Evolutionary conservation across 2,888 invertebrate species (phyloP).

Genomic region (Pammene fasciana): DNA sequence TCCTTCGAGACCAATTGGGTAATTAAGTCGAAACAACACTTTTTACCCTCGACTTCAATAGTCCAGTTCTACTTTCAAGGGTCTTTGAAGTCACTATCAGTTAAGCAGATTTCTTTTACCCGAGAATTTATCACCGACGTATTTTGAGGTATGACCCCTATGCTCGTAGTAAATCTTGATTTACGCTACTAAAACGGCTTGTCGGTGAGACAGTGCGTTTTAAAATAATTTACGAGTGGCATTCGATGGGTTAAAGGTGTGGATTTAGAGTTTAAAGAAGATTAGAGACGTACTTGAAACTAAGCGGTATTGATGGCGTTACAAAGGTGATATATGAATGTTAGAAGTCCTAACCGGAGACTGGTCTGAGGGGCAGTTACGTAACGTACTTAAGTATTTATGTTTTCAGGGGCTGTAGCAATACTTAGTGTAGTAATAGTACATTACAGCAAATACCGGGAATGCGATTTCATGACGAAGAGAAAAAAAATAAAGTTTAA

Average conservation of each 20-base stretch:
- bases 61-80: constrained; percentile 60
- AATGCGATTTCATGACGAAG: no score
- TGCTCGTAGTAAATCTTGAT: constrained; percentile 76
- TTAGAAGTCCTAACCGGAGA: not conserved
- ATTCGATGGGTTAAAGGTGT: constrained; percentile 47
- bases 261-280: constrained; percentile 6
- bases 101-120: constrained; percentile 76
- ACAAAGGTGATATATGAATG: constrained; percentile 4
- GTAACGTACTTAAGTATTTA: no score
- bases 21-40: constrained; percentile 35
- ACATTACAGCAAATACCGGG: no score
- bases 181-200: constrained; percentile 70
- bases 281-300: not conserved
- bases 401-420: no score
- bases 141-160: constrained; percentile 74
- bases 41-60: constrained; percentile 50
- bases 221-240: constrained; percentile 68
- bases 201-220: constrained; percentile 65
- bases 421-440: no score
- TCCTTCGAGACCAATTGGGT: constrained; percentile 26
- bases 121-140: constrained; percentile 74
- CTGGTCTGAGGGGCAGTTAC: no score
- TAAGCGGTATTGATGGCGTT: constrained; percentile 13
- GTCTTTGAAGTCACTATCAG: constrained; percentile 73
- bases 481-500: no score